These are phyloP conservation scores for Chrysina gloriosa DNA, from an alignment of 2,888 invertebrate genomes.

Conservation along the genomic window DNA sequence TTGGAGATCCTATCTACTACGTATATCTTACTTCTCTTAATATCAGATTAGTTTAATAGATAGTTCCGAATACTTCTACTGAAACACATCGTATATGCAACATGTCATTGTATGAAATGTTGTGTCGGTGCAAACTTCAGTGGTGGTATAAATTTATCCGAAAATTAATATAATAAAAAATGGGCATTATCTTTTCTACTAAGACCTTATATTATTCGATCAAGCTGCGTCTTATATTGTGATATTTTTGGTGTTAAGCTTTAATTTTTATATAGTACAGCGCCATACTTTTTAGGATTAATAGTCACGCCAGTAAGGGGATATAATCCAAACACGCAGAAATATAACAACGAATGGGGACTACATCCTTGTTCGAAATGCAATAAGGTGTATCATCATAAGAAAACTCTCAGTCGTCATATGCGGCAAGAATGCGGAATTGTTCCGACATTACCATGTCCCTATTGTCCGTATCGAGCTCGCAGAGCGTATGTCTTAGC, in stretches of 20 bases:
- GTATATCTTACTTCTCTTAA: no score
- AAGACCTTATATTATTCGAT: no score
- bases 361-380: slow-evolving; percentile 64
- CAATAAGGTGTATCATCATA: slow-evolving; percentile 65
- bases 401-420: slow-evolving; percentile 67
- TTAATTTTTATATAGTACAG: slow-evolving; percentile 5
- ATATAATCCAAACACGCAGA: background rate
- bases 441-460: slow-evolving; percentile 62
- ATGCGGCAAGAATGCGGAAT: slow-evolving; percentile 68
- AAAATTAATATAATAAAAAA: no score
- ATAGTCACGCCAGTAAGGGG: slow-evolving; percentile 29
- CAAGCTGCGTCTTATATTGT: no score
- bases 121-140: no score
- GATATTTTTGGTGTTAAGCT: background rate
- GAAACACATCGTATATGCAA: no score
- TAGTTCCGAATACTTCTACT: no score
- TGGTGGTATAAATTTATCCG: no score
- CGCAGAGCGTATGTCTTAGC: slow-evolving; percentile 68
- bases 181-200: no score
- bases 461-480: slow-evolving; percentile 78
- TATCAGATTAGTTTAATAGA: no score
- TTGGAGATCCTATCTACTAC: no score
- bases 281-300: slow-evolving; percentile 38
- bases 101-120: no score
- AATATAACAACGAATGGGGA: slow-evolving; percentile 60